Evolutionary conservation across 2,797 vertebrate species (phyloP).

Genomic region (Darevskia nairensis): DNA sequence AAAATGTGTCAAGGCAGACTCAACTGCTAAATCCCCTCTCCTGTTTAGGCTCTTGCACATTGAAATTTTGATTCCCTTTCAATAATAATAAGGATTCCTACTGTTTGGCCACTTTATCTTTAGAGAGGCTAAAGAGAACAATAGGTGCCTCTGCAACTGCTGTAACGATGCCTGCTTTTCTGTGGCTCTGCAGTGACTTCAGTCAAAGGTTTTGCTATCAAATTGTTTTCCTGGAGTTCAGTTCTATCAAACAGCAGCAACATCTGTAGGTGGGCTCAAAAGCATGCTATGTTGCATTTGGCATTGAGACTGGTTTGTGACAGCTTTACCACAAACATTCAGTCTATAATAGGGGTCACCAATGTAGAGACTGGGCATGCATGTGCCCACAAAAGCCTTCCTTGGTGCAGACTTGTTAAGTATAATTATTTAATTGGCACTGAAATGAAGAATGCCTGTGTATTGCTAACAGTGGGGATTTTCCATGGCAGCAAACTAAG

Average conservation of each 20-base stretch:
- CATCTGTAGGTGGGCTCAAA: background rate
- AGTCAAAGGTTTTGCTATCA: background rate
- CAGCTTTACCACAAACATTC: background rate
- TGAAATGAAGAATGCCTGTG: too few relatives aligned
- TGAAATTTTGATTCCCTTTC: slow-evolving; percentile 60
- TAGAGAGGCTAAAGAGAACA: slow-evolving; percentile 27
- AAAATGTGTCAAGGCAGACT: slow-evolving; percentile 60
- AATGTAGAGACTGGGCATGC: background rate
- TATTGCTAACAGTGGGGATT: too few relatives aligned
- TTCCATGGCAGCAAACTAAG: too few relatives aligned
- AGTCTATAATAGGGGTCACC: background rate
- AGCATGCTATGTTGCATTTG: background rate
- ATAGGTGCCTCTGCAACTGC: background rate
- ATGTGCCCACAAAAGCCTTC: too few relatives aligned
- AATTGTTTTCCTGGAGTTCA: background rate
- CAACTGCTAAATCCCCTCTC: slow-evolving; percentile 21
- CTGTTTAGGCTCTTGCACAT: slow-evolving; percentile 5
- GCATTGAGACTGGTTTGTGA: background rate
- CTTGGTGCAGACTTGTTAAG: background rate
- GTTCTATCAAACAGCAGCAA: background rate
- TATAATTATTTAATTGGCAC: too few relatives aligned
- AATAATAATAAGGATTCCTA: slow-evolving; percentile 40
- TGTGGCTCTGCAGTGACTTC: background rate
- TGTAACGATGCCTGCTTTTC: background rate
- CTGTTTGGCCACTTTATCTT: slow-evolving; percentile 26